Base-by-base conservation (phyloP, 2,113 vertebrate species). In the Semnopithecus entellus region DNA sequence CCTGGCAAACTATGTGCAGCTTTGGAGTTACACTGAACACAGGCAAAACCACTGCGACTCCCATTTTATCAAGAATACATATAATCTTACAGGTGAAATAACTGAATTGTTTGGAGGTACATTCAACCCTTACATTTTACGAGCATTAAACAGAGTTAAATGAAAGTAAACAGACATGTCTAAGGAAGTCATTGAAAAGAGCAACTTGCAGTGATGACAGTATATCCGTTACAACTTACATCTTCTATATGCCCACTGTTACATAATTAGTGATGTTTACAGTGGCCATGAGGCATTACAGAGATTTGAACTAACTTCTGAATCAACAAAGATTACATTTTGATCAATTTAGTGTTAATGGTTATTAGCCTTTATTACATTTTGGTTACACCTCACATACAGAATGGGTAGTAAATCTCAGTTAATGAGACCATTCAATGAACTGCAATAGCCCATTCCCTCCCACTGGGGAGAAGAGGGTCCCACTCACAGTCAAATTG, bases 251-350 rank as follows among this genome's bases (percentile, higher is more conserved):
- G 38, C 32, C 27, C 43, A 52, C 35, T 22, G 35, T 93, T 76
- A 73, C 17, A 3, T 73, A 75, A 83, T 27, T 50, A 90, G 20
- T 57, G 25, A 75, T 50, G 48, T 55, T 93, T 96, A 85, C 59
- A 72, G 30, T 3, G 35, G 88, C 22, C 82, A 70, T 1, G 35
- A 79, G 72, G 27, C 78, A 72, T 82, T 50, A 80, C 48, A 76
- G 79, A 93, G 50, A 86, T 84, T 9, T 45, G 32, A 66, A 50
- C 82, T 93, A 91, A 86, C 52, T 88, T 97, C 59, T 73, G 52
- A 95, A 75, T 95, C 91, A 94, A 75, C 86, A 93, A 80, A 93
- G 30, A 95, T 86, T 86, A 82, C 20, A 82, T 89, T 93, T 94
- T 81, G 94, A 75, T 97, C 91, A 82, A 89, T 93, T 97, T 70